These are phyloP conservation scores for Toxostoma redivivum DNA, from an alignment of 2,113 vertebrate genomes.

Conservation along the genomic window DNA sequence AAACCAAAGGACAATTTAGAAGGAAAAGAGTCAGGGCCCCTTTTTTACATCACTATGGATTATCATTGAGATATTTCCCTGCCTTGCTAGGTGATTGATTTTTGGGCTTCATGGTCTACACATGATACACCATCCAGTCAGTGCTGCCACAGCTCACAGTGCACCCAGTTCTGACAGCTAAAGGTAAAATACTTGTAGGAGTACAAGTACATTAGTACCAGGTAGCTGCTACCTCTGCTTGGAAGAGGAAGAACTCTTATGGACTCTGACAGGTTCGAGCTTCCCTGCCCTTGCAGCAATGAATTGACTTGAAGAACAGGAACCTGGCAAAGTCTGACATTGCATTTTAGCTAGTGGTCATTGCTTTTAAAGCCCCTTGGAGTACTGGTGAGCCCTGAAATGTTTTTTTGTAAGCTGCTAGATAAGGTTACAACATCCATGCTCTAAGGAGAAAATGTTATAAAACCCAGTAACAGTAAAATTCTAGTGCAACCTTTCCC, in stretches of 20 bases:
- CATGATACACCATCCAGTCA: neutral
- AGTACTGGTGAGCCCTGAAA: neutral
- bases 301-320: neutral
- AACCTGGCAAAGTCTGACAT: neutral
- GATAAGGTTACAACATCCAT: neutral
- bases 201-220: neutral
- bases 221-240: neutral
- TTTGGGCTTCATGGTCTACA: neutral
- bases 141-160: neutral
- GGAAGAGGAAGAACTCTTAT: rapidly evolving
- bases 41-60: neutral
- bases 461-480: neutral
- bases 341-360: neutral
- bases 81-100: neutral
- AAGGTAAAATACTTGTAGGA: neutral
- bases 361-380: neutral
- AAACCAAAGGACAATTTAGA: neutral
- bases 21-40: neutral
- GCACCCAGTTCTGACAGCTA: neutral
- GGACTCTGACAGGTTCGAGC: neutral
- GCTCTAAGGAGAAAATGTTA: neutral
- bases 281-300: neutral
- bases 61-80: neutral
- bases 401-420: neutral
- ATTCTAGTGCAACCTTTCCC: neutral